Percentiles rank a stretch among this genome's conserved stretches.
phyloP scores from a whole-genome alignment of 2,797 vertebrate species.

The Eulemur mongoz region DNA sequence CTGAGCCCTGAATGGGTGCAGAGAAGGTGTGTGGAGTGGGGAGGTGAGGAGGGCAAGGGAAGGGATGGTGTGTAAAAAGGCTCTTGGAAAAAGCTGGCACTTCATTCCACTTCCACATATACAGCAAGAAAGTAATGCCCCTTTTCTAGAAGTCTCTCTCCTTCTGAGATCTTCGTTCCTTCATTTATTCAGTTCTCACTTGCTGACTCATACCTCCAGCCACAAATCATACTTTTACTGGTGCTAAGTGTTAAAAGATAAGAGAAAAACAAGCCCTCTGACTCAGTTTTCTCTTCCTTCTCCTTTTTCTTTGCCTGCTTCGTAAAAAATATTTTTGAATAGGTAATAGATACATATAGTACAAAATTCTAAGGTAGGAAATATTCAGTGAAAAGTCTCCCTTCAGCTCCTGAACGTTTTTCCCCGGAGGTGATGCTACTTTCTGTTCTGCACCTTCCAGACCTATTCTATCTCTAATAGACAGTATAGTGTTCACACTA shows the following conservation, averaged over 20 bases:
- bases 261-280: not conserved
- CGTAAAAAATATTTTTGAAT: too few relatives aligned
- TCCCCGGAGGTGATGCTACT: not conserved
- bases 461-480: not conserved
- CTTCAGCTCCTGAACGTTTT: not conserved
- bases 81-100: not conserved
- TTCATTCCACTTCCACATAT: not conserved
- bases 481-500: not conserved
- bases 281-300: not conserved
- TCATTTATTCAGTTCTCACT: not conserved
- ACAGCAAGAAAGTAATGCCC: not conserved
- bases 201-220: not conserved
- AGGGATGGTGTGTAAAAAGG: not conserved
- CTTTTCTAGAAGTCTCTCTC: not conserved
- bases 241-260: not conserved
- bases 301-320: not conserved
- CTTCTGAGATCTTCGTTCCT: not conserved
- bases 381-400: not conserved
- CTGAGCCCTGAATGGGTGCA: not conserved
- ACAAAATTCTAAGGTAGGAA: too few relatives aligned
- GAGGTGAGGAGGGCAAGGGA: too few relatives aligned
- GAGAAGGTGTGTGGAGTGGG: not conserved
- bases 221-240: not conserved
- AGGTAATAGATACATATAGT: too few relatives aligned
- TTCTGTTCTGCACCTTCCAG: not conserved